phyloP scores from a whole-genome alignment of 2,113 vertebrate species.

The Gallinago jamesoni region DNA sequence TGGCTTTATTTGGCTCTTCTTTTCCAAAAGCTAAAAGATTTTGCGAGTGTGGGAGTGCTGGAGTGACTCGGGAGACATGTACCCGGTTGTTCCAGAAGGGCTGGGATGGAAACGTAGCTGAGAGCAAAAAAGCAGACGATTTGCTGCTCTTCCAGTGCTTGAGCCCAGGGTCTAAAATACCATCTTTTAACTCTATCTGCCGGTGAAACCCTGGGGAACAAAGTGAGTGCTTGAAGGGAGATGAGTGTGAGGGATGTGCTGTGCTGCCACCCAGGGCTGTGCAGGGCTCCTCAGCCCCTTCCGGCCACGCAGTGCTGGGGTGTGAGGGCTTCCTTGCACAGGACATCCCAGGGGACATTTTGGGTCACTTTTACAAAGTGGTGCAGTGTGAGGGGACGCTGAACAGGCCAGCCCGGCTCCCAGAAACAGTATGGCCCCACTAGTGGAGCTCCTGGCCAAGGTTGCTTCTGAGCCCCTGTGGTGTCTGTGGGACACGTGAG shows the following conservation, averaged over 20 bases:
- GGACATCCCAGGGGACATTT: fast-evolving
- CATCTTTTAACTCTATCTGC: background rate
- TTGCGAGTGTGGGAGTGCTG: conserved; percentile 9
- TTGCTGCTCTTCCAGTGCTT: background rate
- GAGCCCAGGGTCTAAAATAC: background rate
- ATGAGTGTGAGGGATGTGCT: background rate
- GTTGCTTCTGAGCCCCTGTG: fast-evolving
- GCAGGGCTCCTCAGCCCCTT: background rate
- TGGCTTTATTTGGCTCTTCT: background rate
- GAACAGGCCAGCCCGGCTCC: background rate
- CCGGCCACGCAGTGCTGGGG: fast-evolving
- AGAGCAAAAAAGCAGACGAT: background rate
- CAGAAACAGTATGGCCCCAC: background rate
- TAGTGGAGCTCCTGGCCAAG: background rate
- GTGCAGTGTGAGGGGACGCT: background rate
- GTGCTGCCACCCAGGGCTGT: background rate
- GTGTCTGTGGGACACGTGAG: fast-evolving
- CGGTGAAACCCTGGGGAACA: background rate
- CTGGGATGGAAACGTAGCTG: background rate
- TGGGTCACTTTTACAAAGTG: background rate
- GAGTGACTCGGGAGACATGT: background rate
- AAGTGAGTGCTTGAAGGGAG: background rate
- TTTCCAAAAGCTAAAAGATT: background rate
- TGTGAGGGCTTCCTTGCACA: fast-evolving
- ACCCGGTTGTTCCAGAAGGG: background rate